Base-by-base conservation (phyloP, 2,797 vertebrate genomes). In the Pogonophryne albipinna region DNA sequence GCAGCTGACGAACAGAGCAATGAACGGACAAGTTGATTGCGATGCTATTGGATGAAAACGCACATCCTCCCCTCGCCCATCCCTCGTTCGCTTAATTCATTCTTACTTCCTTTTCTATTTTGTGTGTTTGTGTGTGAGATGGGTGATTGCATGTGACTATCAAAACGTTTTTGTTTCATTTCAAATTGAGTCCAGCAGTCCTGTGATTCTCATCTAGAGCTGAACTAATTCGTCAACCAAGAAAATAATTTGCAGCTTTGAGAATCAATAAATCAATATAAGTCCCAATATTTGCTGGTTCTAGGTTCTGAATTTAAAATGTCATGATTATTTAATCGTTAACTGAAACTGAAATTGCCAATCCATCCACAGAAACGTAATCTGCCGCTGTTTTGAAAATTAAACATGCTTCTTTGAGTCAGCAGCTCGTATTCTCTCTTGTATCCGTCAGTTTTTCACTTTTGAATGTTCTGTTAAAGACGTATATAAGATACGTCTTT, bases 1-100 rank as follows among this genome's bases (percentile, higher is more conserved):
- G 82, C 66, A 16, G 57, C 61, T 74, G 75, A 73, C 78, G 52
- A 85, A 66, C 75, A 20, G 52, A 82, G 76, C 86, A 79, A 81
- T 87, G 73, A 87, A 70, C 71, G 3, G 61, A 42, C 5, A 72
- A 49, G 69, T 78, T 85, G 78, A 85, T 85, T 87, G 80, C 47
- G 11, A 66, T 74, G 81, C 84, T 67, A 47, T 68, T 79, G 69
- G 66, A 85, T 87, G 69, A 77, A 65, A 82, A 51, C 31, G 27
- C 73, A 81, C 58, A 69, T 70, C 72, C 58, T 55, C 27, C 65
- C 62, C 77, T 53, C 31, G 13, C 57, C 20, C 51, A 44, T 72
- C 46, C 55, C 65, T 70, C n/a, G 15, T 77, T 77, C 47, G 34
- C 71, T 78, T 31, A 73, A 82, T 84, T 69, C 38, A 66, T 84